These are phyloP conservation scores for Xanthorhoe spadicearia DNA, from an alignment of 2,888 invertebrate species.

Conservation along the genomic window DNA sequence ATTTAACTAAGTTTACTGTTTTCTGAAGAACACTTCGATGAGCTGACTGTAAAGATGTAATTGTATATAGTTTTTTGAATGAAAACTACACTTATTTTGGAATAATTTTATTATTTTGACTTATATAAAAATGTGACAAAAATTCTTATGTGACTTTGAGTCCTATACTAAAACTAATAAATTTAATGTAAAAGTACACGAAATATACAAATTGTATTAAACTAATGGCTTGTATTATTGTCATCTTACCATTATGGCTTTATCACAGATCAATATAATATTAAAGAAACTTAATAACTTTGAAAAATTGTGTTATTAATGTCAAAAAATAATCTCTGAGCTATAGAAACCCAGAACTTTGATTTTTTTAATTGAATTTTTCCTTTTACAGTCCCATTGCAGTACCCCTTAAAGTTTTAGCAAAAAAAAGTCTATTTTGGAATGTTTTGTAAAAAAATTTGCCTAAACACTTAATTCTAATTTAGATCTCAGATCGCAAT, in stretches of 20 bases:
- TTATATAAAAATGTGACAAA: slow-evolving; percentile 2
- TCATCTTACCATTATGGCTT: slow-evolving; percentile 21
- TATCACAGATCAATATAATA: slow-evolving; percentile 30
- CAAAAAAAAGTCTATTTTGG: too few relatives aligned
- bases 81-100: slow-evolving; percentile 6
- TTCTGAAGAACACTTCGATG: background rate
- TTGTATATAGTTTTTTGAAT: slow-evolving; percentile 6
- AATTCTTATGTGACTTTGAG: slow-evolving; percentile 22
- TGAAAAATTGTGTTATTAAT: background rate
- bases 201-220: slow-evolving; percentile 33
- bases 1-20: background rate
- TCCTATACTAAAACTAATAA: slow-evolving; percentile 24
- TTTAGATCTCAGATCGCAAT: slow-evolving; percentile 27
- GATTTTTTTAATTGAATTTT: too few relatives aligned
- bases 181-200: slow-evolving; percentile 38
- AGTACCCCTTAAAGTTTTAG: too few relatives aligned
- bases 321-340: background rate
- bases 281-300: slow-evolving; percentile 1
- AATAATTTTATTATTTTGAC: slow-evolving; percentile 13
- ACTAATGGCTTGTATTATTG: slow-evolving; percentile 27
- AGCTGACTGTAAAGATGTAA: background rate
- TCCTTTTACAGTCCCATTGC: too few relatives aligned
- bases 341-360: too few relatives aligned
- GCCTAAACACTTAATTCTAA: slow-evolving; percentile 2
- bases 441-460: background rate